phyloP scores from a whole-genome alignment of 1,140 invertebrate species.

The Kradibia gibbosae region DNA sequence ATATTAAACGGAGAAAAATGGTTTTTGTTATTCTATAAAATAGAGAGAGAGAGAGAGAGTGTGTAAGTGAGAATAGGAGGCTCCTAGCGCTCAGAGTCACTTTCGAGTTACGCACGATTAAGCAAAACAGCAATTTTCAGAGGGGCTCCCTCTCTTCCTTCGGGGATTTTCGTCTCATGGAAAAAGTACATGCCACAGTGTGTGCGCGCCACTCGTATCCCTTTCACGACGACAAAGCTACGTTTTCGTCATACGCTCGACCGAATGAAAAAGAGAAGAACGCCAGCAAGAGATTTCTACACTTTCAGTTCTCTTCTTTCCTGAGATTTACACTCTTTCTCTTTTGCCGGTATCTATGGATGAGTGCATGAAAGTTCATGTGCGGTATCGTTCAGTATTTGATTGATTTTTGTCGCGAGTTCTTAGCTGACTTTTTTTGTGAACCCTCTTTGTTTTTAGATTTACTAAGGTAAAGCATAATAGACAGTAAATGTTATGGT shows the following conservation, averaged over 20 bases:
- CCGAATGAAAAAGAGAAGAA: conserved; percentile 46
- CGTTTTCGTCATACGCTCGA: conserved; percentile 34
- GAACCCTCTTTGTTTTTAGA: neutral
- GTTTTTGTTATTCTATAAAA: conserved; percentile 31
- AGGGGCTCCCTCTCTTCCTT: too few relatives aligned
- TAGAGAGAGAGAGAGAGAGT: neutral
- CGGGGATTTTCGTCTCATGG: neutral
- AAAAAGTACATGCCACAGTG: too few relatives aligned
- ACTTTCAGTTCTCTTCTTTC: conserved; percentile 38
- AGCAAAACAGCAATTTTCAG: conserved; percentile 55
- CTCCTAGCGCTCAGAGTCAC: conserved; percentile 28
- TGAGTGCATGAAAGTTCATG: neutral
- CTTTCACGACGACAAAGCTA: conserved; percentile 18
- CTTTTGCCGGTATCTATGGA: conserved; percentile 16
- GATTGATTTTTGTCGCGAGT: conserved; percentile 43
- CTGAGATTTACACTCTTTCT: conserved; percentile 35
- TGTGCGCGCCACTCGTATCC: neutral
- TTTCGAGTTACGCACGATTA: conserved; percentile 55
- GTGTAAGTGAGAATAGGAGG: neutral
- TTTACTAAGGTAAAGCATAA: neutral
- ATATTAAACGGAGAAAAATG: conserved; percentile 55
- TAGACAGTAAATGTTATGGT: conserved; percentile 4
- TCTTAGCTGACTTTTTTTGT: neutral
- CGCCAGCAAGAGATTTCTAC: conserved; percentile 20
- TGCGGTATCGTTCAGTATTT: conserved; percentile 39